These are phyloP conservation scores for Globodera rostochiensis DNA, from an alignment of 1,140 invertebrate genomes.

Conservation along the genomic window DNA sequence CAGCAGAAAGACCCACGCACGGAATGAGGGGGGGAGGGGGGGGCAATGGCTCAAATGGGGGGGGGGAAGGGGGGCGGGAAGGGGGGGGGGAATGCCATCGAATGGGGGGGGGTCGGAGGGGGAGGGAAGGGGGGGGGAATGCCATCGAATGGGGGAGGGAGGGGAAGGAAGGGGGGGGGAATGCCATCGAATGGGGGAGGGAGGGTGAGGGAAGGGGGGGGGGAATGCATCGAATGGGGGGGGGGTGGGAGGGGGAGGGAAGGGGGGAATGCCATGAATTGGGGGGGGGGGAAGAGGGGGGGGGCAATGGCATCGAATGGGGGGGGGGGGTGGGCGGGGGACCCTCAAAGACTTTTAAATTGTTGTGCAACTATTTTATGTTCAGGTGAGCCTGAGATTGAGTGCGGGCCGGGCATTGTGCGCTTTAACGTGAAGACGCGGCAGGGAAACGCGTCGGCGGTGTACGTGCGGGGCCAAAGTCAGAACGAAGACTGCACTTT, in stretches of 20 bases:
- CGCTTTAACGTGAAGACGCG: slow-evolving; percentile 52
- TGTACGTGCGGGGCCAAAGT: slow-evolving; percentile 62
- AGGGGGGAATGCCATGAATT: no score
- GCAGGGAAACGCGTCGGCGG: slow-evolving; percentile 49
- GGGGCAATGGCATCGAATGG: no score
- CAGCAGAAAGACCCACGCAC: no score
- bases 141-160: no score
- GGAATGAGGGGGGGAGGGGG: neutral
- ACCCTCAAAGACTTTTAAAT: no score
- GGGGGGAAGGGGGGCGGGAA: neutral
- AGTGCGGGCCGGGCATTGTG: slow-evolving; percentile 54
- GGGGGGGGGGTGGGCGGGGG: no score
- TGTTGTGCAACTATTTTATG: neutral
- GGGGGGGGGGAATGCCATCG: neutral
- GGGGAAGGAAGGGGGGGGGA: neutral
- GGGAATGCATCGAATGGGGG: no score
- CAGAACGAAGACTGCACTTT: slow-evolving; percentile 56
- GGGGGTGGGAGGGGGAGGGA: no score
- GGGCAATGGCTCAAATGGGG: neutral
- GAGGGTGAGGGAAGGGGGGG: no score
- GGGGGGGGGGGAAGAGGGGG: no score
- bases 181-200: neutral
- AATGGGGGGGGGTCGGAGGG: neutral
- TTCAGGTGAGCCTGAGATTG: slow-evolving; percentile 58
- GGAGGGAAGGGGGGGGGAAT: neutral